Evolutionary conservation across 2,113 vertebrate species (phyloP).

Genomic region (Chrysemys picta): DNA sequence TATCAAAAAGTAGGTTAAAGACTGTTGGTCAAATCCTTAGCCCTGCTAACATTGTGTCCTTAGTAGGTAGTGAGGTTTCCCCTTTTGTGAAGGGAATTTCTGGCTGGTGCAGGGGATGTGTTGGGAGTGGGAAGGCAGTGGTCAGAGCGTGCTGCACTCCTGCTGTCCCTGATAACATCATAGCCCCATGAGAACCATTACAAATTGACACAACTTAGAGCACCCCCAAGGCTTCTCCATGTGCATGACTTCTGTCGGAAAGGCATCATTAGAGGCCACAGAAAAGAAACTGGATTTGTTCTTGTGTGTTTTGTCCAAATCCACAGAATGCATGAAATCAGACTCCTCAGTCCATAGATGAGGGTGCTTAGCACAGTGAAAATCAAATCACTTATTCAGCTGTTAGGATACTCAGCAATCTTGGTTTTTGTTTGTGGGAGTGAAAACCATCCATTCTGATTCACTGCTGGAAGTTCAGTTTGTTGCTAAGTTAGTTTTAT

Average conservation of each 20-base stretch:
- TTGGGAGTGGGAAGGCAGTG: background rate
- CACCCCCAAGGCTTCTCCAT: background rate
- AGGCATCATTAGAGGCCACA: background rate
- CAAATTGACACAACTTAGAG: background rate
- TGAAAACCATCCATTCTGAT: background rate
- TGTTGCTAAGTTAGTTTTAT: background rate
- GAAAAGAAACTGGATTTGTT: background rate
- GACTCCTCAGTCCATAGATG: background rate
- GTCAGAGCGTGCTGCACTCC: background rate
- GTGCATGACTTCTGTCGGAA: background rate
- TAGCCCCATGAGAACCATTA: background rate
- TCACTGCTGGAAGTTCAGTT: background rate
- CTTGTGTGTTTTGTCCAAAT: accelerated
- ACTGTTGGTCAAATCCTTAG: background rate
- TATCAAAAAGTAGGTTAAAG: background rate
- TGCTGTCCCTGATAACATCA: background rate
- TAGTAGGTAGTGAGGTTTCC: background rate
- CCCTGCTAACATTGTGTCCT: background rate
- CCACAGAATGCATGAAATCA: background rate
- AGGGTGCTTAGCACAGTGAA: background rate
- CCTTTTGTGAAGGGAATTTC: background rate
- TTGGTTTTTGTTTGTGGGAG: background rate
- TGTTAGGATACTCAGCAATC: background rate
- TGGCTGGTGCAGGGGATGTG: background rate
- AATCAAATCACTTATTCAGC: background rate